Conservation (phyloP, 1,140 invertebrate genomes). For the Micrasema longulum region DNA sequence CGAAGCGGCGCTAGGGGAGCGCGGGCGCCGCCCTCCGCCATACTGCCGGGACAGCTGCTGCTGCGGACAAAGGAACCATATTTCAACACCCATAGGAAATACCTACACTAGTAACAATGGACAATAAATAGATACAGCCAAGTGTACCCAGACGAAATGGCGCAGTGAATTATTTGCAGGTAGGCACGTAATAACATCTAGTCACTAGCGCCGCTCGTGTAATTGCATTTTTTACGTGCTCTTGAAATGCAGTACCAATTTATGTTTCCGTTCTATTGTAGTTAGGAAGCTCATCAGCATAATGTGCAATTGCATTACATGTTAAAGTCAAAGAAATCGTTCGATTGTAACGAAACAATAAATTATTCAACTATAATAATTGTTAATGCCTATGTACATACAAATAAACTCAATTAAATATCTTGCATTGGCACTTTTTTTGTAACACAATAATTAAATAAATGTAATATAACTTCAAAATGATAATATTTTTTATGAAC, state of each 20-base stretch:
- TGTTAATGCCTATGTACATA: too few relatives aligned
- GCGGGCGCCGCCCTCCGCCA: constrained; percentile 53
- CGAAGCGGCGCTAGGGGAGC: constrained; percentile 52
- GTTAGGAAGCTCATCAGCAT: too few relatives aligned
- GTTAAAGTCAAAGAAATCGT: too few relatives aligned
- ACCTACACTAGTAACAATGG: constrained; percentile 13
- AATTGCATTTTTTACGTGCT: background rate
- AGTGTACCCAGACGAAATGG: constrained; percentile 5
- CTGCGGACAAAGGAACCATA: constrained; percentile 21
- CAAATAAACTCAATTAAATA: too few relatives aligned
- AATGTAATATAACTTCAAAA: too few relatives aligned
- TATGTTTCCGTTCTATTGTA: too few relatives aligned
- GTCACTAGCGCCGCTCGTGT: background rate
- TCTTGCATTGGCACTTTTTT: too few relatives aligned
- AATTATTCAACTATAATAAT: too few relatives aligned
- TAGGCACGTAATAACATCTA: background rate
- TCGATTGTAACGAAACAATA: too few relatives aligned
- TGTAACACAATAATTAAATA: too few relatives aligned
- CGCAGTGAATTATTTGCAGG: background rate
- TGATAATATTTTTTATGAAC: too few relatives aligned
- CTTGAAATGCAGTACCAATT: background rate
- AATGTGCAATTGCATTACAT: too few relatives aligned
- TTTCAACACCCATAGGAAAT: constrained; percentile 24
- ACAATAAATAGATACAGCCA: constrained; percentile 14
- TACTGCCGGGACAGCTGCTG: constrained; percentile 42